phyloP scores from a whole-genome alignment of 1,140 invertebrate species.

The Zophobas atratus region DNA sequence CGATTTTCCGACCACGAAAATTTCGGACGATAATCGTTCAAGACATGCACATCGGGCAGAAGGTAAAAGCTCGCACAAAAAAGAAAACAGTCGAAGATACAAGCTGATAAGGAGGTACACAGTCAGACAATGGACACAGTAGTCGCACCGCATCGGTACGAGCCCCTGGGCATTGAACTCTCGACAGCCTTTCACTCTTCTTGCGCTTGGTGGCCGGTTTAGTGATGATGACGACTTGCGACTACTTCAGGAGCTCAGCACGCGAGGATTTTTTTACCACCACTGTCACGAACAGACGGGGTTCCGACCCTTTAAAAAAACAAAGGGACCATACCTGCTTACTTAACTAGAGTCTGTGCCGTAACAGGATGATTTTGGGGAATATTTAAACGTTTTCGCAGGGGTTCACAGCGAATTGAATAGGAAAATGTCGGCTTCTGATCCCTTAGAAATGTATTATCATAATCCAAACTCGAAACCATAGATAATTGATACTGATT shows the following conservation, averaged over 20 bases:
- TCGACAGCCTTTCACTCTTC: conserved; percentile 26
- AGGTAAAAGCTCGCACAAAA: not conserved
- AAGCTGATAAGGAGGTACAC: conserved; percentile 8
- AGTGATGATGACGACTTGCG: conserved; percentile 31
- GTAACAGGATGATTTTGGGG: no score
- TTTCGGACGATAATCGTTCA: conserved; percentile 10
- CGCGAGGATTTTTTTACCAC: conserved; percentile 16
- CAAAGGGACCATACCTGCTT: no score
- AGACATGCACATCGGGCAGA: not conserved
- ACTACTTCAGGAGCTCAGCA: conserved; percentile 35
- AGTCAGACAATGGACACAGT: conserved; percentile 18
- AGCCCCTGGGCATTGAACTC: conserved; percentile 35
- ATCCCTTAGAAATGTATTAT: no score
- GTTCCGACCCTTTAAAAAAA: no score
- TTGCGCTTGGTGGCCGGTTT: conserved; percentile 25
- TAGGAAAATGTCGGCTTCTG: no score
- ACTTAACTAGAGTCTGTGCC: no score
- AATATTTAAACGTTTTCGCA: no score
- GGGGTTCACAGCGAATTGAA: no score
- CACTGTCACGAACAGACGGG: not conserved
- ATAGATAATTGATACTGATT: no score
- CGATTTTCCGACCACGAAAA: not conserved
- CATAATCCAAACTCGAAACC: no score
- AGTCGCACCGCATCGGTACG: conserved; percentile 7
- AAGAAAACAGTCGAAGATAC: not conserved